phyloP scores from a whole-genome alignment of 35 echinoderm and acorn worm genomes.

The Amphiura filiformis region DNA sequence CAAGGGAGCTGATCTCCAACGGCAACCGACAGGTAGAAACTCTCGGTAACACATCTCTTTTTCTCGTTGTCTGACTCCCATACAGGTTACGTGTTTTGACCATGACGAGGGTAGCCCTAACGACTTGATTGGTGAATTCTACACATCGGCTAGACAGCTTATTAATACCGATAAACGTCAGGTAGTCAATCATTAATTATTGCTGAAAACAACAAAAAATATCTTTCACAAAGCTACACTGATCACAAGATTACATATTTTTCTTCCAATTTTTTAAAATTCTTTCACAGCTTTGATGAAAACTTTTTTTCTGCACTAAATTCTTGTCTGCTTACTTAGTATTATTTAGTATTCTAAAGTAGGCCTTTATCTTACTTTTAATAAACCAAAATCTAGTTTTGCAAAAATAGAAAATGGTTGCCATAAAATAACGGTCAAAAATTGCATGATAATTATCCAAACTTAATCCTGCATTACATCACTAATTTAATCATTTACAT shows the following conservation, averaged over 20 bases:
- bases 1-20: conserved; percentile 60
- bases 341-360: too few relatives aligned
- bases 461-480: not conserved
- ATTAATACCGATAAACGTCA: conserved; percentile 87
- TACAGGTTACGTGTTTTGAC: conserved; percentile 93
- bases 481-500: not conserved
- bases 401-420: not conserved
- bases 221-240: not conserved
- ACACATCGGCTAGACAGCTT: conserved; percentile 71
- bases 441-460: not conserved
- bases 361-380: too few relatives aligned
- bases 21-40: conserved; percentile 84
- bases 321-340: too few relatives aligned
- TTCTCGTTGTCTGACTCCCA: conserved; percentile 20
- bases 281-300: not conserved
- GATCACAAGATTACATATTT: not conserved
- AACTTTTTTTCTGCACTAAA: not conserved
- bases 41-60: not conserved
- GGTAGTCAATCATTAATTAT: conserved; percentile 36
- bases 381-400: too few relatives aligned
- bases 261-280: not conserved
- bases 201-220: not conserved
- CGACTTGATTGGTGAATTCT: conserved; percentile 99
- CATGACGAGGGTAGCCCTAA: conserved; percentile 95
- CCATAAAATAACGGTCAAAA: not conserved